phyloP scores from a whole-genome alignment of 1,140 invertebrate genomes.

The Asbolus verrucosus region DNA sequence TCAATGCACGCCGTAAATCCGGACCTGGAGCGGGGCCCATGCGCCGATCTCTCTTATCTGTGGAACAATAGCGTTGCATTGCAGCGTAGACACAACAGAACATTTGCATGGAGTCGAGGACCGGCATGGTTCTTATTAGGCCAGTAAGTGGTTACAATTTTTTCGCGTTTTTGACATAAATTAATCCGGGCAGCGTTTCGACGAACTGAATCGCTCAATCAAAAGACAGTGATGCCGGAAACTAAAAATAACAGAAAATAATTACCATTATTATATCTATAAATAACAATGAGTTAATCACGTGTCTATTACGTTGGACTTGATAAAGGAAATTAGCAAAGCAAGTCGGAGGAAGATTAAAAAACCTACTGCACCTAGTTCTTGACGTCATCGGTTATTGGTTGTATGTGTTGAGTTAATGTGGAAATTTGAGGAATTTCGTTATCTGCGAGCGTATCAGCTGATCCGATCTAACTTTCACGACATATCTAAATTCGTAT shows the following conservation, averaged over 20 bases:
- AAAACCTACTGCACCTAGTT: not conserved
- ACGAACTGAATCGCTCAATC: slow-evolving; percentile 24
- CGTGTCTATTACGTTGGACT: not conserved
- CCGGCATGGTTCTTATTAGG: slow-evolving; percentile 10
- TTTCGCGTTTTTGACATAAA: slow-evolving; percentile 19
- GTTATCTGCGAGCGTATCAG: slow-evolving; percentile 2
- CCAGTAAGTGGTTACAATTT: not conserved
- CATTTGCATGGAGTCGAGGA: slow-evolving; percentile 21
- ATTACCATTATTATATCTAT: slow-evolving; percentile 42
- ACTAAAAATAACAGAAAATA: slow-evolving; percentile 39
- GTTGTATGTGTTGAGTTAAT: not conserved
- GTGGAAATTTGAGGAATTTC: slow-evolving; percentile 9
- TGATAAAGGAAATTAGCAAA: slow-evolving; percentile 2
- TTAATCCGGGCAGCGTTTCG: not conserved
- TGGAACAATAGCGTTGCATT: slow-evolving; percentile 8
- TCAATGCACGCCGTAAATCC: not conserved
- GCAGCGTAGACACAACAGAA: slow-evolving; percentile 6
- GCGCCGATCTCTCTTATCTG: slow-evolving; percentile 1
- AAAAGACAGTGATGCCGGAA: slow-evolving; percentile 15
- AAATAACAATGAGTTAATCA: slow-evolving; percentile 45
- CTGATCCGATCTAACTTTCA: no score
- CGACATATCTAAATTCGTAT: no score
- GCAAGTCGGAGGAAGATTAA: not conserved
- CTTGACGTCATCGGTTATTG: not conserved
- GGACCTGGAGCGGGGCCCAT: not conserved